Base-by-base conservation (phyloP, 2,113 vertebrate genomes). In the Periophthalmus modestus region DNA sequence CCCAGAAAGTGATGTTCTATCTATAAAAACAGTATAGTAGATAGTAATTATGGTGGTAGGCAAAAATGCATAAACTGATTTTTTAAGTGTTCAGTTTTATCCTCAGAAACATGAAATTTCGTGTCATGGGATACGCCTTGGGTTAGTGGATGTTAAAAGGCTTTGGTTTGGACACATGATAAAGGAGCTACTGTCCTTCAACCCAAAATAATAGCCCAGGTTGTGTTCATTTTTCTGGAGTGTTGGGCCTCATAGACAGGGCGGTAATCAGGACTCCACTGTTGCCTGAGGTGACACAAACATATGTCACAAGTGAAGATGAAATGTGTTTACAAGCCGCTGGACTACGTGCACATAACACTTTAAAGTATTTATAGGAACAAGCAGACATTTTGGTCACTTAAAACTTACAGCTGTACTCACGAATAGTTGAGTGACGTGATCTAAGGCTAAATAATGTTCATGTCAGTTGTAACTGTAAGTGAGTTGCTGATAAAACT, bases 231-330 rank as follows among this genome's bases (percentile, higher is more conserved):
- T 43, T 65, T 63, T 65, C 62, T n/a, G 33, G 52, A 24, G 23
- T n/a, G 14, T n/a, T 28, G 43, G 24, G 23, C 36, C 19, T 19
- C 13, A 28, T 21, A 43, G 63, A 50, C 2, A 16, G 2, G 23
- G 68, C 23, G 69, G 67, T 66, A 65, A 68, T 76, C 63, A 0
- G 46, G 46, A 24, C 33, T 54, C 9, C 47, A 55, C 66, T 52
- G 83, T 82, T 81, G 68, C 80, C 63, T 70, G 80, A 71, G 71
- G 55, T 81, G 81, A 71, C 87, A 80, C 63, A 76, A 81, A 79
- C 83, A 79, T 65, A 72, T 21, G 77, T 81, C 55, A 80, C 46
- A 48, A 74, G 76, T 52, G 89, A 85, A 87, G 47, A 80, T 74
- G 80, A 66, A 36, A 23, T 71, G 62, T 68, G 72, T 69, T n/a